Conservation (phyloP, 2,797 vertebrate species). For the Pachyuromys duprasi region DNA sequence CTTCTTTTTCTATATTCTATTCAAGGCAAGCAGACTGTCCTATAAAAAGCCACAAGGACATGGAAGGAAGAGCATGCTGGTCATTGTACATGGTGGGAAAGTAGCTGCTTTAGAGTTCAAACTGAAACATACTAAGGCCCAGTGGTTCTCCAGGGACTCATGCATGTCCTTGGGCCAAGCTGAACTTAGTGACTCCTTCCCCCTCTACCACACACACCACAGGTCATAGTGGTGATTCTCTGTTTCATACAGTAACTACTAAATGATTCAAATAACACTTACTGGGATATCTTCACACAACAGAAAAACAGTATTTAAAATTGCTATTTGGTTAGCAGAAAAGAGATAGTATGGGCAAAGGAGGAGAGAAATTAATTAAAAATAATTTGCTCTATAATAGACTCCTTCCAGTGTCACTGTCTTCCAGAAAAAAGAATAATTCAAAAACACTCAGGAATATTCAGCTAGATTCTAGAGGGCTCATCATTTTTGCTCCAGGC, state of each 20-base stretch:
- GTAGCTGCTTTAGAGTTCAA: background rate
- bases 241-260: background rate
- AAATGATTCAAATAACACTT: slow-evolving; percentile 10
- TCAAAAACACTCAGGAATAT: background rate
- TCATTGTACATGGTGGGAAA: background rate
- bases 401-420: background rate
- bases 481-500: slow-evolving; percentile 5
- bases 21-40: background rate
- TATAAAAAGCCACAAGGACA: background rate
- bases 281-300: background rate
- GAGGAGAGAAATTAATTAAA: background rate
- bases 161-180: background rate
- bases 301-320: background rate
- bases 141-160: background rate
- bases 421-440: slow-evolving; percentile 34
- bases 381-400: background rate
- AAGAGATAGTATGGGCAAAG: background rate
- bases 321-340: background rate
- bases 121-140: background rate
- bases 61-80: background rate
- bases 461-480: background rate
- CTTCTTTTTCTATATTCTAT: background rate
- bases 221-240: background rate
- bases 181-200: background rate
- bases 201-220: background rate